Evolutionary conservation across 2,797 vertebrate species (phyloP), one percentile per base, ranked within the genome.

Genomic region (Galagoides demidoff): DNA sequence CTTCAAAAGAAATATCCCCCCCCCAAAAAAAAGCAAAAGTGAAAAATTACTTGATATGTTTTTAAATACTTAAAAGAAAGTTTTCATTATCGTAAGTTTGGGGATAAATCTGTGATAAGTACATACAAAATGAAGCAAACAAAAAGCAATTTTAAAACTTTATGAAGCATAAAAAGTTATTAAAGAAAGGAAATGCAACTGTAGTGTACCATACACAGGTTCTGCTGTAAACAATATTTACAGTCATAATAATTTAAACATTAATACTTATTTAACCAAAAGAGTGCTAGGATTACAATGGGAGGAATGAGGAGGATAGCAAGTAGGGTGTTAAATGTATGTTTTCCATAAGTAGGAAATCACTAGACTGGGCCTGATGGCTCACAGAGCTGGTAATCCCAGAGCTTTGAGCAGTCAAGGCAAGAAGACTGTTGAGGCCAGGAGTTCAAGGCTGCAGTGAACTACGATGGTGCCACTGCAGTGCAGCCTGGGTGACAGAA

Each of bases 101-200:
- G 34, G 70, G 13, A 86, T 86, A 39, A 90, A 94, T 87, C 55
- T 29, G 31, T 68, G 31, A 31, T 55, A 79, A 31, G 22, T 37
- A 63, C 34, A 64, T 0, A 92, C 61, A 93, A 85, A 89, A 85
- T 13, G 7, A 84, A 68, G 57, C 73, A 64, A 96, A 79, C 43
- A 22, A 16, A 87, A 93, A 84, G 87, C 27, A n/a, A 45, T 74
- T 89, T 95, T 92, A 73, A 89, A 73, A 89, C 4, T 81, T 94
- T 49, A 87, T 92, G 27, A 59, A 86, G 8, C 31, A 78, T 43
- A 79, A 78, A 63, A 96, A 90, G 20, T 78, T 90, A 85, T 25
- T 5, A 31, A 76, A 79, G 6, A 88, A 91, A 76, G 25, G 16
- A 94, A 81, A 81, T 76, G 22, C 66, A 92, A 85, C 34, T 66